Percentiles rank a stretch among this genome's conserved stretches.
These are phyloP conservation scores for Sebastes reedi DNA, from an alignment of 2,797 vertebrate species.

Conservation along the genomic window DNA sequence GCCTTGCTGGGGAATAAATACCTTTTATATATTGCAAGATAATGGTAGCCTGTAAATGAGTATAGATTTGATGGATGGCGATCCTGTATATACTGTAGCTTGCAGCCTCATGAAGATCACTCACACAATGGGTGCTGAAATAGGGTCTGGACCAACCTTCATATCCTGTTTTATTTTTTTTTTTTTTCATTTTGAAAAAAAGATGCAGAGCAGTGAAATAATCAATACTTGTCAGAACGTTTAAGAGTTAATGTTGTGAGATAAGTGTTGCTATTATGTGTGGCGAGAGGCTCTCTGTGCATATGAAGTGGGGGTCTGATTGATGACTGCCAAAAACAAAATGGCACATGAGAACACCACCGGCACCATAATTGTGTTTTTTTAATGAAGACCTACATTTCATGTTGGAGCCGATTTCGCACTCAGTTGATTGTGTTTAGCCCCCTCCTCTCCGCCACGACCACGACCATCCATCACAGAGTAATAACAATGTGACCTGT, in stretches of 20 bases:
- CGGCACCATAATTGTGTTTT: conserved; percentile 68
- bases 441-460: neutral
- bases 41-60: conserved; percentile 51
- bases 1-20: conserved; percentile 62
- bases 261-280: conserved; percentile 67
- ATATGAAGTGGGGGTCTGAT: conserved; percentile 69
- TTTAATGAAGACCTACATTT: conserved; percentile 77
- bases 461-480: conserved; percentile 61
- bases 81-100: neutral
- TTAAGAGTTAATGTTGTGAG: conserved; percentile 66
- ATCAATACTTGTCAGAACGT: conserved; percentile 68
- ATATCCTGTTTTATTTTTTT: neutral
- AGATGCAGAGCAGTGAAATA: conserved; percentile 7
- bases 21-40: conserved; percentile 60
- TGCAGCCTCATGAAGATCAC: neutral
- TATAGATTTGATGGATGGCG: conserved; percentile 36
- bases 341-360: conserved; percentile 63
- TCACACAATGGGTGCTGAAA: neutral
- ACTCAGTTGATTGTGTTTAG: conserved; percentile 71
- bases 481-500: conserved; percentile 50
- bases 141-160: neutral
- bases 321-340: conserved; percentile 76
- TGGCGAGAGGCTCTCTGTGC: conserved; percentile 44
- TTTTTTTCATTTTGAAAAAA: conserved; percentile 26
- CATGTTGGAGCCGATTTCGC: conserved; percentile 72